These are phyloP conservation scores for Ceramica pisi DNA, from an alignment of 2,888 invertebrate genomes.

Conservation along the genomic window DNA sequence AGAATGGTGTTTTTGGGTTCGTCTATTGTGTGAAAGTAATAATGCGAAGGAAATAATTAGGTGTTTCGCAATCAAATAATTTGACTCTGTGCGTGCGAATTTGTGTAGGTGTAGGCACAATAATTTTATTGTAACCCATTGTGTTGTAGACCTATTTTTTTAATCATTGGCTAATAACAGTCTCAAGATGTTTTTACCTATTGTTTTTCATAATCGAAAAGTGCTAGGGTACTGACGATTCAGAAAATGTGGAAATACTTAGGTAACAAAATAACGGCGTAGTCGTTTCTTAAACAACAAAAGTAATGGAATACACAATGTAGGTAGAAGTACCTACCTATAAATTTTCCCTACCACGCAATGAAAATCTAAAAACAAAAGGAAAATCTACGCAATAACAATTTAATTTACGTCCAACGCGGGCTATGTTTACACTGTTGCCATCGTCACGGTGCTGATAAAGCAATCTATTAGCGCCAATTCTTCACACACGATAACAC, in stretches of 20 bases:
- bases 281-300: neutral
- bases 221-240: neutral
- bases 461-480: slow-evolving; percentile 78
- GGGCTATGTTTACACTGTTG: slow-evolving; percentile 61
- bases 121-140: slow-evolving; percentile 41
- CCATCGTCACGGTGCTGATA: slow-evolving; percentile 69
- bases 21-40: slow-evolving; percentile 37
- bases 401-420: slow-evolving; percentile 63
- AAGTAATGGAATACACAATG: neutral
- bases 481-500: slow-evolving; percentile 78
- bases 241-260: neutral
- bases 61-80: slow-evolving; percentile 48
- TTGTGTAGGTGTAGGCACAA: slow-evolving; percentile 21
- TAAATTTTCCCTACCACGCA: slow-evolving; percentile 21
- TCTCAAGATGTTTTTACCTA: neutral
- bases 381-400: slow-evolving; percentile 44
- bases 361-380: slow-evolving; percentile 25
- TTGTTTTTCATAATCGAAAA: neutral
- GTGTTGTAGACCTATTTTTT: slow-evolving; percentile 37
- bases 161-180: slow-evolving; percentile 24
- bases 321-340: neutral
- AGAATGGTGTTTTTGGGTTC: slow-evolving; percentile 5
- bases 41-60: slow-evolving; percentile 41
- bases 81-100: slow-evolving; percentile 42
- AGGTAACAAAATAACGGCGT: neutral